These are phyloP conservation scores for Cryptotermes secundus DNA, from an alignment of 1,140 invertebrate species.

Conservation along the genomic window DNA sequence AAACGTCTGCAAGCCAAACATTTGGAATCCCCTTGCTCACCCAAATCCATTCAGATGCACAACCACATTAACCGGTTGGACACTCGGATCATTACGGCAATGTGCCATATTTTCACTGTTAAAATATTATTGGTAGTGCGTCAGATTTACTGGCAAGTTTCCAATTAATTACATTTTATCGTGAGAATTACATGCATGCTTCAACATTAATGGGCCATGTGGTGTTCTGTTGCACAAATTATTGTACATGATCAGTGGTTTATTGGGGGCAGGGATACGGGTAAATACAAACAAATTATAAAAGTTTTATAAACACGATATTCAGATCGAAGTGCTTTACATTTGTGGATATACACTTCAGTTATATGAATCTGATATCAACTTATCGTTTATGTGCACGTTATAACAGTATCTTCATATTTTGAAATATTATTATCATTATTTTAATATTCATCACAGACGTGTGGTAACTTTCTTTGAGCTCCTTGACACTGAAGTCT, in stretches of 20 bases:
- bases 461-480: no score
- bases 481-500: no score
- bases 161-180: background rate
- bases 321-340: background rate
- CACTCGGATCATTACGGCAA: background rate
- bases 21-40: no score
- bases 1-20: no score
- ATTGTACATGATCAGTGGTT: background rate
- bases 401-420: background rate
- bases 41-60: background rate
- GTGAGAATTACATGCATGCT: background rate
- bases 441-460: no score
- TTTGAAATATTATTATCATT: constrained; percentile 7
- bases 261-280: background rate
- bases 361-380: background rate
- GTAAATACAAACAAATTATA: background rate
- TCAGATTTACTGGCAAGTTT: background rate
- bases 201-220: no score
- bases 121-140: background rate
- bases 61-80: background rate
- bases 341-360: background rate
- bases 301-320: background rate
- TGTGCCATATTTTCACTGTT: background rate
- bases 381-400: background rate
- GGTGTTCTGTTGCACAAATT: background rate